Base-by-base conservation (phyloP, 2,888 invertebrate species). In the Drosophila pegasa region DNA sequence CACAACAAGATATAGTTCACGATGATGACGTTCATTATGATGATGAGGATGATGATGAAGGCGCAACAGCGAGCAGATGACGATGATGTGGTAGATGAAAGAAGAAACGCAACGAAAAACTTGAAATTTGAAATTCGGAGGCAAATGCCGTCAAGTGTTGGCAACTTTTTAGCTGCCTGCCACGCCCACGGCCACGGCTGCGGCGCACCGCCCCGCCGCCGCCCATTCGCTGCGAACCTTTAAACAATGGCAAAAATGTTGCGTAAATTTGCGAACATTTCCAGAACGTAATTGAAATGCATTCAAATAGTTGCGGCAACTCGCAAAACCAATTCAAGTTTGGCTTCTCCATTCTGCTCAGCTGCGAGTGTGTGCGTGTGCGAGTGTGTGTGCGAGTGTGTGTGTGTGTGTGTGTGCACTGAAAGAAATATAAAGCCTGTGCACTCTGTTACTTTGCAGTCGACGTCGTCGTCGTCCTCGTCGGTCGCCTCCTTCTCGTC, bases 91-190 rank as follows among this genome's bases (percentile, higher is more conserved):
- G 47, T 31, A 33, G 50, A 47, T 52, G 56, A 55, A 58, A 20
- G 40, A 51, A 47, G 38, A 29, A 51, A 47, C 38, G 22, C 55
- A 29, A 61, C 37, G 29, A 48, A 18, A 45, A 65, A 65, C 69
- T 69, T 43, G 55, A 69, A 72, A 67, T 45, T 73, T 82, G 70
- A 71, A 87, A 71, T 76, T 73, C 65, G 55, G 51, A 62, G 51
- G 62, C 72, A 60, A 87, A 68, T 64, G 57, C 54, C 67, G 60
- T 54, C 68, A 62, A 72, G 43, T 63, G 55, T 61, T 18, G 48
- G 14, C 31, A 59, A 69, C 37, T 63, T 50, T 57, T 50, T 61
- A 45, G 45, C 65, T 75, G 45, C 43, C n/a, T 43, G 41, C 22
- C 45, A 25, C 40, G 14, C 33, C 50, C 38, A 37, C 27, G 45